Conservation (phyloP, 1,140 invertebrate genomes). For the Tribolium madens region DNA sequence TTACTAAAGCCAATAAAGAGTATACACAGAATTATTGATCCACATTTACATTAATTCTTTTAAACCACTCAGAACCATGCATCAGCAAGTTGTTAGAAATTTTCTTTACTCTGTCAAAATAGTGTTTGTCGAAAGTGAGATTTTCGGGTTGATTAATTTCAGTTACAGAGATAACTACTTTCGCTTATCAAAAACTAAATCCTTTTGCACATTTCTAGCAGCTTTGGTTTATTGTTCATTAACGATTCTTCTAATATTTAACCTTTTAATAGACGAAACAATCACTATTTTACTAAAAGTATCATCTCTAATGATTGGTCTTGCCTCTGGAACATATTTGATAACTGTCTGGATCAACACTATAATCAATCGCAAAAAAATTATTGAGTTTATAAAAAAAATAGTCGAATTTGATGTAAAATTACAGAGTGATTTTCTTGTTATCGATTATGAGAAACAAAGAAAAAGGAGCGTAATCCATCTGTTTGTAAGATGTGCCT, state of each 20-base stretch:
- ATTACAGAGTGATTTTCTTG: background rate
- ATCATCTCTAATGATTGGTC: background rate
- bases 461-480: background rate
- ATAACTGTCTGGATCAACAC: background rate
- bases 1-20: too few relatives aligned
- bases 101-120: background rate
- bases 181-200: background rate
- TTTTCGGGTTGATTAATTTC: background rate
- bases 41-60: too few relatives aligned
- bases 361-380: background rate
- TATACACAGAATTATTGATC: too few relatives aligned
- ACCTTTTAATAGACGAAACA: background rate
- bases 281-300: background rate
- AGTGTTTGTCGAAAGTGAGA: background rate
- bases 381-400: background rate
- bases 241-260: background rate
- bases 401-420: conserved; percentile 26
- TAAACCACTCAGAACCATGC: too few relatives aligned
- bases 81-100: too few relatives aligned
- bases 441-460: background rate
- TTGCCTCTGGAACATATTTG: background rate
- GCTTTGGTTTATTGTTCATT: background rate
- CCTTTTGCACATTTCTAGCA: background rate
- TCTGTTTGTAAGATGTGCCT: too few relatives aligned
- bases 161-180: background rate